These are phyloP conservation scores for Euzetes globulus DNA, from an alignment of 2,888 invertebrate species.

Conservation along the genomic window DNA sequence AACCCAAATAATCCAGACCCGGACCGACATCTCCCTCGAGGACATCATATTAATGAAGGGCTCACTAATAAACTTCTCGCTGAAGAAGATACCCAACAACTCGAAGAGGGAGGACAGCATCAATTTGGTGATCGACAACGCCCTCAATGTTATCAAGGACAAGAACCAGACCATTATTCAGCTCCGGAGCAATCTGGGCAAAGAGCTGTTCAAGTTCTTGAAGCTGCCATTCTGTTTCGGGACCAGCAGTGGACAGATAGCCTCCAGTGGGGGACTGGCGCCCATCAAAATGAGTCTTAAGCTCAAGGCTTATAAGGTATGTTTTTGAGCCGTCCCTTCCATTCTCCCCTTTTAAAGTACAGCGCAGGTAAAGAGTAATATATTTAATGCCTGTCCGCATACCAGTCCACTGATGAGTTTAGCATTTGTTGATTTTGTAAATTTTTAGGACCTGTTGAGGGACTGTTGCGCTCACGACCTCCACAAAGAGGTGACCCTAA, in stretches of 20 bases:
- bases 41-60: slow-evolving; percentile 93
- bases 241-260: background rate
- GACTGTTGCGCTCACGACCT: slow-evolving; percentile 29
- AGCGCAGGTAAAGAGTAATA: too few relatives aligned
- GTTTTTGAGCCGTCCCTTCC: too few relatives aligned
- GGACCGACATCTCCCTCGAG: slow-evolving; percentile 89
- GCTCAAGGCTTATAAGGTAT: slow-evolving; percentile 31
- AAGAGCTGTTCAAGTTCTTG: slow-evolving; percentile 79
- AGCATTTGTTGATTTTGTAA: too few relatives aligned
- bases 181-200: slow-evolving; percentile 38
- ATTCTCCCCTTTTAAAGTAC: too few relatives aligned
- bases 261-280: background rate
- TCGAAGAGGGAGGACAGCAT: slow-evolving; percentile 33
- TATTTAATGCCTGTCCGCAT: too few relatives aligned
- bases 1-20: slow-evolving; percentile 84
- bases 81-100: slow-evolving; percentile 54
- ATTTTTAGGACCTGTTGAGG: slow-evolving; percentile 30
- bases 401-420: too few relatives aligned
- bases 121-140: slow-evolving; percentile 30
- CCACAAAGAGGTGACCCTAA: slow-evolving; percentile 36
- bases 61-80: slow-evolving; percentile 83
- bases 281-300: slow-evolving; percentile 38
- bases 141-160: slow-evolving; percentile 35
- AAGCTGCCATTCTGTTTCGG: slow-evolving; percentile 63
- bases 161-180: slow-evolving; percentile 28